These are phyloP conservation scores for Echinometra lucunter DNA, from an alignment of 53 echinoderm and acorn worm species.

Conservation along the genomic window DNA sequence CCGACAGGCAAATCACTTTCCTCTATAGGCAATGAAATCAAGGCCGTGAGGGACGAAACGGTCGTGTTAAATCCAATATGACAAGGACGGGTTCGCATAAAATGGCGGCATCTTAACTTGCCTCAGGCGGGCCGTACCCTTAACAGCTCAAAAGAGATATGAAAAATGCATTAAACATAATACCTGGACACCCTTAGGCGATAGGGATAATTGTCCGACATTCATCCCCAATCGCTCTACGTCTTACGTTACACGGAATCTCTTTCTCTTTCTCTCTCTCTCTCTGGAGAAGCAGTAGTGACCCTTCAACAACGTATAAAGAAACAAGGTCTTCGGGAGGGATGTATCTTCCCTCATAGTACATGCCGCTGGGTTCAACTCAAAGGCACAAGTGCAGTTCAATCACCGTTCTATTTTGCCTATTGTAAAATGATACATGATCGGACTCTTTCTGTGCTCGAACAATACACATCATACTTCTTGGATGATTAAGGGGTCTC, in stretches of 20 bases:
- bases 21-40: background rate
- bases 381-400: slow-evolving; percentile 21
- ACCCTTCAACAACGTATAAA: background rate
- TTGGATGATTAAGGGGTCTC: background rate
- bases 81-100: background rate
- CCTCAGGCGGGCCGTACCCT: slow-evolving; percentile 7
- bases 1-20: slow-evolving; percentile 12
- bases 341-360: slow-evolving; percentile 1
- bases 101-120: slow-evolving; percentile 34
- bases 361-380: slow-evolving; percentile 31
- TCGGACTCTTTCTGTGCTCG: background rate
- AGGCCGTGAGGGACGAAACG: background rate
- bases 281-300: background rate
- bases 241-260: slow-evolving; percentile 52
- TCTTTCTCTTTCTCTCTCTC: slow-evolving; percentile 7
- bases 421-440: slow-evolving; percentile 35
- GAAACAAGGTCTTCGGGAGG: background rate
- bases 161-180: slow-evolving; percentile 65
- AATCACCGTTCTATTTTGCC: slow-evolving; percentile 14
- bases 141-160: slow-evolving; percentile 10
- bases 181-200: slow-evolving; percentile 50
- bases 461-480: background rate
- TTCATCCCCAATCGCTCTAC: slow-evolving; percentile 46
- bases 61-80: slow-evolving; percentile 17
- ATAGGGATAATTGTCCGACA: slow-evolving; percentile 51